Conservation (phyloP, 1,140 invertebrate species). For the Chelonus insularis region DNA sequence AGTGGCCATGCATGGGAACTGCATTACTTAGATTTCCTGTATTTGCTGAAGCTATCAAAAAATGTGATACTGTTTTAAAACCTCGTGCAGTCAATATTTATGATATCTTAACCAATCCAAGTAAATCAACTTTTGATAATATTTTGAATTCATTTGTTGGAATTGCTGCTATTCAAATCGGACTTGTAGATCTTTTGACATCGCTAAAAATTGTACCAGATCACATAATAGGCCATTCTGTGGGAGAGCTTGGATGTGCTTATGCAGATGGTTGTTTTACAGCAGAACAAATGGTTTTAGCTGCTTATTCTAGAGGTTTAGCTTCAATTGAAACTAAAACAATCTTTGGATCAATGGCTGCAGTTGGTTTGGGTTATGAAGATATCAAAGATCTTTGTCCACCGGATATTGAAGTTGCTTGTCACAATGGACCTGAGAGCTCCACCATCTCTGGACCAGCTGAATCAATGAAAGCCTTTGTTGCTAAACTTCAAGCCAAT, state of each 20-base stretch:
- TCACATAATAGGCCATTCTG: slow-evolving; percentile 79
- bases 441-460: slow-evolving; percentile 73
- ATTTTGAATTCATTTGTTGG: slow-evolving; percentile 87
- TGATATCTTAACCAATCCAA: slow-evolving; percentile 74
- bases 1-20: slow-evolving; percentile 83
- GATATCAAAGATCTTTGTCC: slow-evolving; percentile 60
- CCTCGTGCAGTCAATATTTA: slow-evolving; percentile 78
- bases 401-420: slow-evolving; percentile 68
- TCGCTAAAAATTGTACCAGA: slow-evolving; percentile 70
- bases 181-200: slow-evolving; percentile 72
- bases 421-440: slow-evolving; percentile 71
- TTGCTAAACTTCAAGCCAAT: slow-evolving; percentile 61
- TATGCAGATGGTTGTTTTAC: slow-evolving; percentile 84
- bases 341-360: slow-evolving; percentile 82
- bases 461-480: slow-evolving; percentile 55
- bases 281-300: slow-evolving; percentile 76
- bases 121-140: slow-evolving; percentile 77
- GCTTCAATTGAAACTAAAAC: slow-evolving; percentile 80
- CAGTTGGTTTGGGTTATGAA: slow-evolving; percentile 70
- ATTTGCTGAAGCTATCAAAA: slow-evolving; percentile 67
- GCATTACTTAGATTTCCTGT: slow-evolving; percentile 66
- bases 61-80: slow-evolving; percentile 72
- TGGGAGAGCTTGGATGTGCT: slow-evolving; percentile 78
- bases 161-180: slow-evolving; percentile 83
- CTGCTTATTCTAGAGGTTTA: slow-evolving; percentile 82